Evolutionary conservation across 2,113 vertebrate genomes (phyloP), one percentile per base, ranked within the genome.

Genomic region (Chinchilla lanigera): DNA sequence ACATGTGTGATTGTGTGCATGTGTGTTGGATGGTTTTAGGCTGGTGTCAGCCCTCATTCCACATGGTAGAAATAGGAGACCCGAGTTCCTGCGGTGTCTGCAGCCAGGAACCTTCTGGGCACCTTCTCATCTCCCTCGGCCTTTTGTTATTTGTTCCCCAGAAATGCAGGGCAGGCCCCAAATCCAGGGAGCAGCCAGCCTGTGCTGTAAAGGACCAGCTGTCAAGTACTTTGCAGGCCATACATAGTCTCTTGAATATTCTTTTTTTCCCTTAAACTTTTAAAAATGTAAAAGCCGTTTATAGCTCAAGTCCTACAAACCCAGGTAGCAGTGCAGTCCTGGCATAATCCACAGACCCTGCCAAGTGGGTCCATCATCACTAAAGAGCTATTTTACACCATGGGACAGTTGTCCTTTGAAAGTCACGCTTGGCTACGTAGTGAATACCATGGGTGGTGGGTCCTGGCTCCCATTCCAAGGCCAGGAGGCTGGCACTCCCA

Each of bases 321-420:
- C 71, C 6, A 54, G n/a, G 69, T 4, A 17, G 10, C 28, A 47
- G 14, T 0, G 14, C 13, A 38, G 44, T 5, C 10, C 10, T 1
- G 1, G 28, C 0, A 20, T 10, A 35, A 26, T 44, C 24, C 17
- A 5, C 6, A 20, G 50, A 17, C 30, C 30, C 61, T 24, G 16
- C 10, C 2, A 0, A 7, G 44, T 13, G 30, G n/a, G 16, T 28
- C 9, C 1, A 8, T 0, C 47, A 52, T 19, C 35, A 13, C 28
- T 4, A 1, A 20, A 6, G 0, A 2, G n/a, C 17, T n/a, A 7
- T 22, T 52, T 10, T 35, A 52, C 33, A 33, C 19, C 30, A 54
- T 73, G 47, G 33, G 73, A 35, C 65, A 16, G 60, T 38, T 77
- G 47, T 41, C 17, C 20, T 19, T 50, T 26, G 24, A 71, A 71